Evolutionary conservation across 2,113 vertebrate species (phyloP), one percentile per base, ranked within the genome.

Genomic region (Albula glossodonta): DNA sequence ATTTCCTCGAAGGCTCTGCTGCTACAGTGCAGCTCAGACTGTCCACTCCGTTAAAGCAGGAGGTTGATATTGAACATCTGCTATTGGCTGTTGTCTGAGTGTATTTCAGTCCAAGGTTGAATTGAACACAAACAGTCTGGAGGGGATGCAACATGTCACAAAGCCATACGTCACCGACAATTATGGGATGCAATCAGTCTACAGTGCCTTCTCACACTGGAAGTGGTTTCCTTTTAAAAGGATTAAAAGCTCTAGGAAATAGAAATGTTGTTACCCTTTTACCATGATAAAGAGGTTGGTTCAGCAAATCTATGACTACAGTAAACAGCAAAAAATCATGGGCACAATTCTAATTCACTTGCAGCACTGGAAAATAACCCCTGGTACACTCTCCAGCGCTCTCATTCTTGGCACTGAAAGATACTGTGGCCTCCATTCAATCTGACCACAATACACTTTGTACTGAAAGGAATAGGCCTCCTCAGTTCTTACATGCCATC

Each of bases 181-280:
- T 83, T 83, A 78, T 51, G n/a, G 22, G 81, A 84, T 84, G 56
- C 78, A 78, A 78, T 87, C 49, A 66, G 22, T 50, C 49, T 17
- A 48, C 60, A 66, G 60, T 66, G 60, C 52, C 52, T 79, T 22
- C 19, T 17, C 12, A 5, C 57, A 66, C 52, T 48, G 48, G 48
- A 79, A 52, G 48, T 19, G 1, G 51, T 19, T 52, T 41, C 52
- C 66, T 56, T 60, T 51, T 78, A 25, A 87, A 57, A 22, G 51
- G 25, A 50, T 50, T 79, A 84, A 79, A 78, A 17, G 41, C 17
- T 19, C 51, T 60, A 22, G 17, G 51, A 56, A 31, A 31, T 25
- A 22, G 10, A 49, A 56, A 60, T 49, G 31, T 15, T 84, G 52
- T 77, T 79, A 12, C 84, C 51, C 52, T 79, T 51, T 57, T 85